Evolutionary conservation across 2,113 vertebrate species (phyloP), one percentile per base, ranked within the genome.

Genomic region (Rhinoderma darwinii): DNA sequence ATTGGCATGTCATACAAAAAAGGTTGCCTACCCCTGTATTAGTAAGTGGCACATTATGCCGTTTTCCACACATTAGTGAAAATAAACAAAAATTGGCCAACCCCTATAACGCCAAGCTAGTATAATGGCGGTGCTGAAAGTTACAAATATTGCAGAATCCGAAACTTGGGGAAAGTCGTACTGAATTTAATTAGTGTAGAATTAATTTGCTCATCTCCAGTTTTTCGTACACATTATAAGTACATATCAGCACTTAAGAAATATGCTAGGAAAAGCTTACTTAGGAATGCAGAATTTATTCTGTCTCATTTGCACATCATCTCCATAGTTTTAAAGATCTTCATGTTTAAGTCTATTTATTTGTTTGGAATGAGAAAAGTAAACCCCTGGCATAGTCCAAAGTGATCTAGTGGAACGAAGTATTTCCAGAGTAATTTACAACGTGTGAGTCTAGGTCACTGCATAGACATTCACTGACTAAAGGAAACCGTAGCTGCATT

Each of bases 391-490:
- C 47, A 59, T 56, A 74, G 68, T 73, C 32, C 20, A n/a, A 84
- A 74, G 82, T 20, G 82, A 74, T 84, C 66, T 84, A 44, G 20
- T 72, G 30, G 47, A 73, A 37, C 14, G 68, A 74, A 84, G 82
- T 50, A 39, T 73, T 84, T 84, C 47, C 22, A 73, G 82, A 30
- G 66, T 84, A 73, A 84, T 84, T 72, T 84, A 84, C 66, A 73
- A 84, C 22, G 82, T 84, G 82, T 59, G 35, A 84, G 82, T 51
- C 47, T 84, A 73, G 68, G 68, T 84, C 82, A 84, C 68, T 50
- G 70, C 82, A 74, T 73, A 84, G 66, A 84, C 82, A 84, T 84
- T 74, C 68, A 84, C 82, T 84, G 82, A 84, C 82, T 84, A 56
- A 84, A 84, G 82, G 82, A 74, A 84, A 84, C 82, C 68, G 68